Evolutionary conservation across 2,113 vertebrate genomes (phyloP), one percentile per base, ranked within the genome.

Genomic region (Diglossa brunneiventris): DNA sequence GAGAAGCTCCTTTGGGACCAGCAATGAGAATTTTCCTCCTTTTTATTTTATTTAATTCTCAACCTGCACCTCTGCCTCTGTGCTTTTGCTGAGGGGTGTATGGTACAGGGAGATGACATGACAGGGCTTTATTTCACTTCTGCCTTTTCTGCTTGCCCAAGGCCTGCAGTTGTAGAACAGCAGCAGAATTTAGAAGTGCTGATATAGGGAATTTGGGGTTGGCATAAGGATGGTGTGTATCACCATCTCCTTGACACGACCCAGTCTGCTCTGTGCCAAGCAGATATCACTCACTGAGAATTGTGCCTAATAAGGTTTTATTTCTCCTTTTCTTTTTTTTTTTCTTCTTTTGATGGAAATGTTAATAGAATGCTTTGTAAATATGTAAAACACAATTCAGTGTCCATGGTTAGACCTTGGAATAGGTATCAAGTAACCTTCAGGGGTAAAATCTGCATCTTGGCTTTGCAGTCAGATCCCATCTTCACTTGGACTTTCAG

Each of bases 161-260:
- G 73, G 64, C 89, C 86, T 75, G 69, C 76, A 44, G 63, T 77
- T 93, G 68, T 95, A 63, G 75, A 94, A 92, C 13, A 91, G 69
- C 77, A 84, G 89, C 87, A 92, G 87, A 87, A 92, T 92, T 95
- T 93, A 95, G 90, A 96, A 93, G 61, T 72, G 90, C 95, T 94
- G 92, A 95, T 92, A 24, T 1, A 82, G 78, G 68, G 78, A 94
- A 64, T 89, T 89, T 58, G 33, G 41, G 81, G 41, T 89, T 92
- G 87, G 53, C 14, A 0, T 87, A 83, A 66, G 70, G 56, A 83
- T 94, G 87, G 72, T 58, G 72, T 62, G 64, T 78, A 55, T 93
- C 77, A 70, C 83, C 37, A 61, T 94, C 88, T 96, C 90, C 85
- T 91, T 96, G 93, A 92, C 9, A 2, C 42, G 85, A 93, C 83